Percentiles rank a stretch among this genome's conserved stretches.
phyloP scores from a whole-genome alignment of 2,888 invertebrate genomes.

The Drosophila anceps region DNA sequence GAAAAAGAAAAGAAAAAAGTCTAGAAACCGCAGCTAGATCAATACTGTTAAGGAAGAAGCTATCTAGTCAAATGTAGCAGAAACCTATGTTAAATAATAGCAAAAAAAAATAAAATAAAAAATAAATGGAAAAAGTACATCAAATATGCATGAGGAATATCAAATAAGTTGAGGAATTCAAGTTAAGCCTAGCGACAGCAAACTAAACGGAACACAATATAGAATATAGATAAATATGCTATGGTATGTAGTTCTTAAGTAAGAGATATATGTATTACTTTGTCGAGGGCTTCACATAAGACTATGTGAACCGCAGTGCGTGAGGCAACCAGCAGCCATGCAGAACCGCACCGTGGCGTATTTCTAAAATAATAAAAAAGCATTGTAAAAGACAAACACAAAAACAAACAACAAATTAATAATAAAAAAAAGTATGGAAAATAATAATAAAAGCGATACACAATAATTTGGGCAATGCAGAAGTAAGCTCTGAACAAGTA shows the following conservation, averaged over 20 bases:
- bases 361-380: slow-evolving; percentile 66
- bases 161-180: slow-evolving; percentile 55
- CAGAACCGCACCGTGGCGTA: slow-evolving; percentile 42
- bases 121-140: slow-evolving; percentile 35
- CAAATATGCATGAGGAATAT: slow-evolving; percentile 62
- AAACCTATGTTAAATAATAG: slow-evolving; percentile 49
- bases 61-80: slow-evolving; percentile 47
- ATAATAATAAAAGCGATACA: slow-evolving; percentile 25
- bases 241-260: slow-evolving; percentile 42
- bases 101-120: slow-evolving; percentile 7
- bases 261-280: slow-evolving; percentile 54
- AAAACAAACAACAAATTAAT: slow-evolving; percentile 39
- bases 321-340: slow-evolving; percentile 32
- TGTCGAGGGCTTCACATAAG: slow-evolving; percentile 70
- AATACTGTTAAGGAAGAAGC: slow-evolving; percentile 39
- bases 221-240: slow-evolving; percentile 45
- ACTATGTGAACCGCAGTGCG: slow-evolving; percentile 44
- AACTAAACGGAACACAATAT: slow-evolving; percentile 49
- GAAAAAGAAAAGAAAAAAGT: slow-evolving; percentile 38
- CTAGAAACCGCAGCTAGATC: slow-evolving; percentile 56
- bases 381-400: slow-evolving; percentile 59
- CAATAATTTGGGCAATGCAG: slow-evolving; percentile 10
- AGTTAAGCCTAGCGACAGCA: slow-evolving; percentile 41
- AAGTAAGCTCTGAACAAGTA: slow-evolving; percentile 14
- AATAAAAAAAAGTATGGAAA: slow-evolving; percentile 48